These are phyloP conservation scores for Pinna nobilis DNA, from an alignment of 1,140 invertebrate genomes.

Conservation along the genomic window DNA sequence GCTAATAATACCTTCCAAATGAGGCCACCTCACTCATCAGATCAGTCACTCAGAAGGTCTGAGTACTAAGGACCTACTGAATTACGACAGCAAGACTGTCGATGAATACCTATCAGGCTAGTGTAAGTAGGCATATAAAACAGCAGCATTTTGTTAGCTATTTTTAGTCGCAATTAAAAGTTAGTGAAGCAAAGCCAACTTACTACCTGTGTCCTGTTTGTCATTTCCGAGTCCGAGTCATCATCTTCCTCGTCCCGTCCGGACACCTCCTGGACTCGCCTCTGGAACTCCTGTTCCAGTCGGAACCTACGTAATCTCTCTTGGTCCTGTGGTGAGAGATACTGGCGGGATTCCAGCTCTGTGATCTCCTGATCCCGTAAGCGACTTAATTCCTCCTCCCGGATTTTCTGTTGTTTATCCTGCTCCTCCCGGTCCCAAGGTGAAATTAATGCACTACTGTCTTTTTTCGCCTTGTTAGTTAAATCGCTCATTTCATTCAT, in stretches of 20 bases:
- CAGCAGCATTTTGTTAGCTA: no score
- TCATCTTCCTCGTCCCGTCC: slow-evolving; percentile 69
- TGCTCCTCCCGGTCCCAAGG: slow-evolving; percentile 72
- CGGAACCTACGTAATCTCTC: slow-evolving; percentile 66
- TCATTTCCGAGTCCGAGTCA: slow-evolving; percentile 63
- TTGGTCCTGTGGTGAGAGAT: slow-evolving; percentile 67
- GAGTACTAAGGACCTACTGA: no score
- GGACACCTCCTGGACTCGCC: slow-evolving; percentile 65
- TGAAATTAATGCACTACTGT: slow-evolving; percentile 46
- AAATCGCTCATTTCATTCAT: slow-evolving; percentile 29
- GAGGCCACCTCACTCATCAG: no score
- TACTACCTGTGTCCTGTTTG: slow-evolving; percentile 37
- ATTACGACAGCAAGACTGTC: no score
- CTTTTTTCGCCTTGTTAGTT: slow-evolving; percentile 18
- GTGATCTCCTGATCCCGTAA: slow-evolving; percentile 65
- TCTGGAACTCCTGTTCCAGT: slow-evolving; percentile 72
- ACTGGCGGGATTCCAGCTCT: slow-evolving; percentile 62
- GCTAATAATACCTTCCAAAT: no score
- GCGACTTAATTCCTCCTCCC: slow-evolving; percentile 56
- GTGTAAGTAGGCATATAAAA: no score
- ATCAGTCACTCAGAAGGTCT: no score
- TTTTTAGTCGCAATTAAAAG: slow-evolving; percentile 6
- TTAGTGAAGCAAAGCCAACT: slow-evolving; percentile 6
- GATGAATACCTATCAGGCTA: no score
- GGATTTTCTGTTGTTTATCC: slow-evolving; percentile 63